A percentile compares a stretch with the other conserved stretches of the same genome.
Evolutionary conservation across 1,140 invertebrate genomes (phyloP).

Genomic region (Pararge aegeria): DNA sequence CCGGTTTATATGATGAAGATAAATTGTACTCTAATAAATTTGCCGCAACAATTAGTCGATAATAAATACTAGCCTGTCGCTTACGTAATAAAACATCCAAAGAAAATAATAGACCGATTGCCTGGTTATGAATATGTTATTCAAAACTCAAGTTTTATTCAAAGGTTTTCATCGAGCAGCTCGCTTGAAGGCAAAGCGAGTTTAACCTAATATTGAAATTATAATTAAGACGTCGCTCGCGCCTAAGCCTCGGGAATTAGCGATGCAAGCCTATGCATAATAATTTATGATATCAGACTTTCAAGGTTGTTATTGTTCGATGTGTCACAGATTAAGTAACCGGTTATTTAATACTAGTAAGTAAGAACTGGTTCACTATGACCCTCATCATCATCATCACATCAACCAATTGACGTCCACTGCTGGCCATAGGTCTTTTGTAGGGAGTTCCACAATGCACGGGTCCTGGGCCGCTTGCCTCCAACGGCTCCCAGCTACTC

Average conservation of each 20-base stretch:
- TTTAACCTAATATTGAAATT: slow-evolving; percentile 9
- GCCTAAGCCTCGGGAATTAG: slow-evolving; percentile 1
- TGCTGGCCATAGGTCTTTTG: too few relatives aligned
- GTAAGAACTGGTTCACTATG: too few relatives aligned
- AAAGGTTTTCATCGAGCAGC: background rate
- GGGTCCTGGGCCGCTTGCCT: too few relatives aligned
- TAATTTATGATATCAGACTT: slow-evolving; percentile 6
- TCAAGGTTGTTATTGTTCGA: slow-evolving; percentile 3
- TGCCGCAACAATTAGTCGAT: too few relatives aligned
- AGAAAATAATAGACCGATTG: background rate
- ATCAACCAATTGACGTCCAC: too few relatives aligned
- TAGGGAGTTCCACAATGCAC: too few relatives aligned
- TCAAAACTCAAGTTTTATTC: background rate
- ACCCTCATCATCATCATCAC: too few relatives aligned
- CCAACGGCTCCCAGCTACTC: too few relatives aligned
- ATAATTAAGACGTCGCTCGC: background rate
- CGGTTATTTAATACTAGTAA: background rate
- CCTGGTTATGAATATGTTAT: background rate
- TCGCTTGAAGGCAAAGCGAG: background rate
- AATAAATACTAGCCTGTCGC: too few relatives aligned
- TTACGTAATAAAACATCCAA: too few relatives aligned
- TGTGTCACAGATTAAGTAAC: background rate
- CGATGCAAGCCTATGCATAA: slow-evolving; percentile 9
- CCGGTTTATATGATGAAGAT: too few relatives aligned
- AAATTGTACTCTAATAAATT: too few relatives aligned